Percentiles rank a stretch among this genome's conserved stretches.
phyloP scores from a whole-genome alignment of 1,140 invertebrate genomes.

The Nebria ingens region DNA sequence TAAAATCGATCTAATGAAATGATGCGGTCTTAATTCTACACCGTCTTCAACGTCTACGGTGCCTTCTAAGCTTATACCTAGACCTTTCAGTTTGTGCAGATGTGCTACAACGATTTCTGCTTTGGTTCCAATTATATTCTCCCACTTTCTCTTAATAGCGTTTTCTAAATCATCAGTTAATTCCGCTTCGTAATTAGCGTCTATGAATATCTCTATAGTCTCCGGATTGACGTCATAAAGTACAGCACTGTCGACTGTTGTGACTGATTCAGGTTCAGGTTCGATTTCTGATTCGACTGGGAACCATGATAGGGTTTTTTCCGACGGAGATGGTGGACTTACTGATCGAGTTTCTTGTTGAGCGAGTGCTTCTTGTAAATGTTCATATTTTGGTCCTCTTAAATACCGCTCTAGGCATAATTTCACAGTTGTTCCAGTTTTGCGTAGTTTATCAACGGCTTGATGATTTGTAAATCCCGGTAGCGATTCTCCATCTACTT shows the following conservation, averaged over 20 bases:
- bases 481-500: conserved; percentile 71
- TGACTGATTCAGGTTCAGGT: conserved; percentile 51
- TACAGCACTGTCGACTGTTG: conserved; percentile 43
- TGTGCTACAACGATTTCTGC: conserved; percentile 69
- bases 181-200: conserved; percentile 42
- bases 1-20: conserved; percentile 77
- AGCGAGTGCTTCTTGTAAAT: conserved; percentile 73
- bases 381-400: conserved; percentile 79
- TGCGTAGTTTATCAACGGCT: conserved; percentile 74
- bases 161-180: conserved; percentile 41
- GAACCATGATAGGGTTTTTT: conserved; percentile 63
- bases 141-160: conserved; percentile 57
- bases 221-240: conserved; percentile 42
- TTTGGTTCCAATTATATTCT: conserved; percentile 55
- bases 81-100: conserved; percentile 71
- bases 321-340: conserved; percentile 56
- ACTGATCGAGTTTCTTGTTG: conserved; percentile 48
- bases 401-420: conserved; percentile 77
- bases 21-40: conserved; percentile 70
- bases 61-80: conserved; percentile 87
- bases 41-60: conserved; percentile 83
- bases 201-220: conserved; percentile 42
- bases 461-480: conserved; percentile 81
- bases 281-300: conserved; percentile 47
- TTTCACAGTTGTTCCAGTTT: conserved; percentile 69